Conservation (phyloP, 2,888 invertebrate genomes). For the Hirtodrosophila duncani region DNA sequence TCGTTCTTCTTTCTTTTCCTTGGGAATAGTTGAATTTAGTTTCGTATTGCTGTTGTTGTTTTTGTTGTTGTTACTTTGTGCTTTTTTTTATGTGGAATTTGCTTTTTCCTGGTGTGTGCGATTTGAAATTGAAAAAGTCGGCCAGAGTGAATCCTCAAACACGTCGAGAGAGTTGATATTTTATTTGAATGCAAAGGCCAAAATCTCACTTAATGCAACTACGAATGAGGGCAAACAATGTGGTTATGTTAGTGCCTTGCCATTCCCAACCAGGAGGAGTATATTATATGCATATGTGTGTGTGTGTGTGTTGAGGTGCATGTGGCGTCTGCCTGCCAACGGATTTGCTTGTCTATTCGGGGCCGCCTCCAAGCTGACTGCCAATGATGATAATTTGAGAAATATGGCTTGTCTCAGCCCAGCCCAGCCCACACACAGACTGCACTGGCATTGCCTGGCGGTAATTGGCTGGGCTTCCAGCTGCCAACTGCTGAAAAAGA, state of each 20-base stretch:
- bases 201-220: conserved; percentile 61
- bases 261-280: too few species aligned
- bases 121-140: conserved; percentile 49
- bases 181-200: conserved; percentile 56
- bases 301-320: not conserved
- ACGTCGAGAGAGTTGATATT: conserved; percentile 47
- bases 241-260: too few species aligned
- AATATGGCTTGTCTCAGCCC: too few species aligned
- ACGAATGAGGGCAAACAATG: conserved; percentile 39
- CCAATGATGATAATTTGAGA: conserved; percentile 29
- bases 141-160: conserved; percentile 5
- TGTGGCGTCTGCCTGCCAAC: conserved; percentile 22
- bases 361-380: conserved; percentile 43
- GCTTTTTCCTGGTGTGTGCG: not conserved
- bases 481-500: not conserved
- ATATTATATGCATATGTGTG: not conserved
- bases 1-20: not conserved
- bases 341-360: conserved; percentile 61
- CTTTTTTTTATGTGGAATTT: conserved; percentile 8
- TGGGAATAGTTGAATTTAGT: not conserved
- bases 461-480: conserved; percentile 49
- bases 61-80: not conserved
- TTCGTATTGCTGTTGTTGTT: too few species aligned
- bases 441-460: conserved; percentile 46
- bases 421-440: too few species aligned